These are phyloP conservation scores for Eolophus roseicapilla DNA, from an alignment of 2,113 vertebrate genomes.

Conservation along the genomic window DNA sequence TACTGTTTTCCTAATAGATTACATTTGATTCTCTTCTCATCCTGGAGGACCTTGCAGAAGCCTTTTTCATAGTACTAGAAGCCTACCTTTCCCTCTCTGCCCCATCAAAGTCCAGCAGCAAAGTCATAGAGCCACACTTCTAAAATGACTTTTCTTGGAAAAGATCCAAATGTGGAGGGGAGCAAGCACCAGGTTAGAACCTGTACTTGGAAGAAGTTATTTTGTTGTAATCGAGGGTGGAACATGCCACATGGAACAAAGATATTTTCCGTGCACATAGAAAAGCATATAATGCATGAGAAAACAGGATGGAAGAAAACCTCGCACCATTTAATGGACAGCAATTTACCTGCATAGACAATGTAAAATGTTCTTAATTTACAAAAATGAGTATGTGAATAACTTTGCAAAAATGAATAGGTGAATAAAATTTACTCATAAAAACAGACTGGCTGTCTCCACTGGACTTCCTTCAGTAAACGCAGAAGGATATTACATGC, in stretches of 20 bases:
- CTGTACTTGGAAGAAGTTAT: background rate
- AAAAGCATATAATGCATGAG: background rate
- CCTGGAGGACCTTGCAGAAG: background rate
- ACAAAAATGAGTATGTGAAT: background rate
- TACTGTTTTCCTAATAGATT: background rate
- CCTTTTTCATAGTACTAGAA: background rate
- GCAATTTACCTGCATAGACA: background rate
- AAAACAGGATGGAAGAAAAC: background rate
- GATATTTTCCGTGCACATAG: background rate
- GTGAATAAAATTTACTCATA: background rate
- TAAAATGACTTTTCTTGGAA: background rate
- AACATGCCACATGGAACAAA: background rate
- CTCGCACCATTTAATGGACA: background rate
- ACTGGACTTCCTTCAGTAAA: background rate
- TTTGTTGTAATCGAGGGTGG: background rate
- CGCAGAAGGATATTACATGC: background rate
- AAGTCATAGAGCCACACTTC: background rate
- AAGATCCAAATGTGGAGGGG: background rate
- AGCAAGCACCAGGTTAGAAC: background rate
- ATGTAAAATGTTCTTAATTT: background rate
- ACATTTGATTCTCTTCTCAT: background rate
- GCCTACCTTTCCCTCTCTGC: background rate
- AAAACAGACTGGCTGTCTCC: background rate
- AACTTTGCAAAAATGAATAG: background rate
- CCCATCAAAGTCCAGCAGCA: background rate